Base-by-base conservation (phyloP, 2,888 invertebrate genomes). In the Teleiodes luculella region DNA sequence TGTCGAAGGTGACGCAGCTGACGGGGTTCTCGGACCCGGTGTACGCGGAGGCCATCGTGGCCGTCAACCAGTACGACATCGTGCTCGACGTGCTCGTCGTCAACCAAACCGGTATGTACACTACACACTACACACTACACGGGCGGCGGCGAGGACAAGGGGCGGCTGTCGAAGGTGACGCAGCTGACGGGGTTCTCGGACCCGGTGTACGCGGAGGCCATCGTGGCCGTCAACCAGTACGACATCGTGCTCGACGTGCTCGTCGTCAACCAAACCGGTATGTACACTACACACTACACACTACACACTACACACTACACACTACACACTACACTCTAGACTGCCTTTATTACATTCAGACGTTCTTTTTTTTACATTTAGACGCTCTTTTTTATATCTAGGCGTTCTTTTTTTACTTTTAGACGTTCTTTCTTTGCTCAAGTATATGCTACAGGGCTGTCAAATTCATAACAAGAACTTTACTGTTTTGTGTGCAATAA, bases 131-230 rank as follows among this genome's bases (percentile, higher is more conserved):
- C 3, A 3, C 24, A 24, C 24, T 24, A 24, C 24, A 24, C 24
- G 0, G 57, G 65, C 35, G 63, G 53, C 18, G 57, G 68, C 0
- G 76, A 68, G 16, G 80, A 77, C 57, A 75, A 80, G 63, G 79
- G 83, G 66, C 72, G 72, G 67, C 70, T 84, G 66, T 83, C 80
- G 59, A 95, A 95, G 83, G 97, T 98, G 60, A 97, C 98, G 35
- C 99, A 99, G 83, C 91, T 99, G 72, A 99, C 99, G 3, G 99
- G 43, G 11, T 99, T 99, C 90, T 98, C 98, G 0, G 99, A 99
- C 91, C 99, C 99, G 0, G 98, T 99, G 57, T 99, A 99, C 83
- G 97, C 99, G 0, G 99, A 99, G 90, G 99, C 99, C n/a, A 97
- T 99, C 75, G 99, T 99, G 1, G 95, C 99, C 81, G 99, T 99